Percentiles rank a stretch among this genome's conserved stretches.
Conservation (phyloP, 2,797 vertebrate genomes). For the Melanotaenia boesemani region DNA sequence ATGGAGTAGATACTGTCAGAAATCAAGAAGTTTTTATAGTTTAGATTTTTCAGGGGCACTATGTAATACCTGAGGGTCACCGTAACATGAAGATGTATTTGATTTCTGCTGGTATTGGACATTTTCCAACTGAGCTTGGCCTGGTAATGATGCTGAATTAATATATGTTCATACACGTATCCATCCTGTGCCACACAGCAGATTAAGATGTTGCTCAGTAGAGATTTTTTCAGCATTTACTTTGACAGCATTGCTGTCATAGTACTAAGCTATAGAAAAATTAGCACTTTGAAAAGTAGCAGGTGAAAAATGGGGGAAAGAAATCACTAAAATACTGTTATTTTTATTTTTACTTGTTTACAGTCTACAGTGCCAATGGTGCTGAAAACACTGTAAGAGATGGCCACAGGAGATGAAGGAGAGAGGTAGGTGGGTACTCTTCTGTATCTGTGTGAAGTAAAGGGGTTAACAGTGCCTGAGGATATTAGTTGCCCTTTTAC, state of each 20-base stretch:
- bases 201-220: background rate
- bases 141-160: background rate
- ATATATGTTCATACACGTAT: background rate
- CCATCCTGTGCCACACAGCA: no score
- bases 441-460: background rate
- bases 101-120: background rate
- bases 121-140: background rate
- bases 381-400: background rate
- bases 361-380: background rate
- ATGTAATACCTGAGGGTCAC: background rate
- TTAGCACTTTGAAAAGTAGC: background rate
- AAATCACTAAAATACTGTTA: background rate
- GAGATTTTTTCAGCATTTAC: background rate
- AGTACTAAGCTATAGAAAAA: background rate
- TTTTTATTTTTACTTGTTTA: background rate
- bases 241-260: background rate
- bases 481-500: constrained; percentile 44
- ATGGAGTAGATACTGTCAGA: background rate
- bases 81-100: background rate
- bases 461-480: constrained; percentile 8
- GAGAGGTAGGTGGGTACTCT: background rate
- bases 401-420: background rate
- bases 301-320: background rate
- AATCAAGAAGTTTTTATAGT: background rate
- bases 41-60: background rate